Percentiles rank a stretch among this genome's conserved stretches.
These are phyloP conservation scores for Coenonympha arcania DNA, from an alignment of 2,888 invertebrate species.

Conservation along the genomic window DNA sequence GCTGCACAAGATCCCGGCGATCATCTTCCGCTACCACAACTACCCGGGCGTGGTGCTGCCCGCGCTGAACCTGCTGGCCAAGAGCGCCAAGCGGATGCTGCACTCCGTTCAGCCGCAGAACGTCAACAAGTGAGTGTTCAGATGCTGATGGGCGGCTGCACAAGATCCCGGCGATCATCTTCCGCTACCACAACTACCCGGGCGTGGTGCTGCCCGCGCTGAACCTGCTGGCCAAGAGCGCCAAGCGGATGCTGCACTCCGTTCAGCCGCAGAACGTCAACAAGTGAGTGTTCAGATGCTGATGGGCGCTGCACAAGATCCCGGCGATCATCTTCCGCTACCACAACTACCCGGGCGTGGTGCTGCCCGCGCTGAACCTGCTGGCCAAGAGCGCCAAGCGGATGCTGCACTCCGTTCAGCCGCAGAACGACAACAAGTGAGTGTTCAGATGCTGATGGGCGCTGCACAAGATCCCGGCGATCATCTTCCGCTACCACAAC, in stretches of 20 bases:
- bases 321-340: not conserved
- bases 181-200: conserved; percentile 84
- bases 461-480: conserved; percentile 79
- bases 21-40: not conserved
- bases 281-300: conserved; percentile 45
- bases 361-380: conserved; percentile 82
- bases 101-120: conserved; percentile 76
- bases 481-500: conserved; percentile 83
- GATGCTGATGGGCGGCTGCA: conserved; percentile 76
- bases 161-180: conserved; percentile 80
- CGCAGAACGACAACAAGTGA: conserved; percentile 74
- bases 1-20: not conserved
- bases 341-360: conserved; percentile 61
- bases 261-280: conserved; percentile 74
- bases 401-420: conserved; percentile 77
- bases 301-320: not conserved
- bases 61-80: conserved; percentile 81
- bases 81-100: conserved; percentile 80
- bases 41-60: conserved; percentile 78
- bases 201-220: conserved; percentile 83
- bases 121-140: conserved; percentile 64
- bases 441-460: conserved; percentile 70
- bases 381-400: conserved; percentile 81
- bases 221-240: conserved; percentile 81
- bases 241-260: conserved; percentile 80